phyloP scores from a whole-genome alignment of 2,888 invertebrate species.

The Anorthoa munda region DNA sequence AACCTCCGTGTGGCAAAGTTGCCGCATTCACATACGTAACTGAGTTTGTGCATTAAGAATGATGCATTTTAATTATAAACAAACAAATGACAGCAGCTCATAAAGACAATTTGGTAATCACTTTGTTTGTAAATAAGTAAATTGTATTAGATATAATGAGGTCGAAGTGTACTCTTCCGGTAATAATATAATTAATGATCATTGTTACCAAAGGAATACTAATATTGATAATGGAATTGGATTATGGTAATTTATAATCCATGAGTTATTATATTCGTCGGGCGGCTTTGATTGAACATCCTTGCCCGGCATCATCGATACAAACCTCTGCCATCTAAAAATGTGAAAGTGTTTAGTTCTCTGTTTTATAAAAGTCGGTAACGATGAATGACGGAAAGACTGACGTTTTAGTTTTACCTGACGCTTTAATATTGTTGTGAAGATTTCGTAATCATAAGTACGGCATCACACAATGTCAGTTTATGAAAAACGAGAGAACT shows the following conservation, averaged over 20 bases:
- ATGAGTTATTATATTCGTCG: slow-evolving; percentile 11
- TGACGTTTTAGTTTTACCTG: too few species aligned
- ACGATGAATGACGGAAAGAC: slow-evolving; percentile 14
- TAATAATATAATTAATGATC: slow-evolving; percentile 69
- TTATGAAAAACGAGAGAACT: neutral
- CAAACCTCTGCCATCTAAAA: slow-evolving; percentile 4
- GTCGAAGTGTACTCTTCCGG: slow-evolving; percentile 80
- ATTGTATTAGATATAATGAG: slow-evolving; percentile 75
- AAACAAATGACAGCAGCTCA: slow-evolving; percentile 62
- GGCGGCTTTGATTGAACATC: slow-evolving; percentile 16
- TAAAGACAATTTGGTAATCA: slow-evolving; percentile 68
- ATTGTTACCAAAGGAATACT: slow-evolving; percentile 26
- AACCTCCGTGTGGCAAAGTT: slow-evolving; percentile 38
- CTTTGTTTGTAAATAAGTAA: slow-evolving; percentile 72
- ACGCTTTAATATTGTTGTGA: neutral
- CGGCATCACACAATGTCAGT: neutral
- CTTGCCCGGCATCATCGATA: neutral
- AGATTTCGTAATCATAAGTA: neutral
- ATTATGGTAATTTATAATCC: slow-evolving; percentile 19
- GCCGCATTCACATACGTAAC: slow-evolving; percentile 34
- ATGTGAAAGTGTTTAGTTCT: slow-evolving; percentile 50
- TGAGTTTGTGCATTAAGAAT: slow-evolving; percentile 41
- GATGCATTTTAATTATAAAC: slow-evolving; percentile 60
- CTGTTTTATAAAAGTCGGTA: slow-evolving; percentile 2
- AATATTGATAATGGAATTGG: slow-evolving; percentile 13